Conservation (phyloP, 2,797 vertebrate species). For the Vespertilio murinus region DNA sequence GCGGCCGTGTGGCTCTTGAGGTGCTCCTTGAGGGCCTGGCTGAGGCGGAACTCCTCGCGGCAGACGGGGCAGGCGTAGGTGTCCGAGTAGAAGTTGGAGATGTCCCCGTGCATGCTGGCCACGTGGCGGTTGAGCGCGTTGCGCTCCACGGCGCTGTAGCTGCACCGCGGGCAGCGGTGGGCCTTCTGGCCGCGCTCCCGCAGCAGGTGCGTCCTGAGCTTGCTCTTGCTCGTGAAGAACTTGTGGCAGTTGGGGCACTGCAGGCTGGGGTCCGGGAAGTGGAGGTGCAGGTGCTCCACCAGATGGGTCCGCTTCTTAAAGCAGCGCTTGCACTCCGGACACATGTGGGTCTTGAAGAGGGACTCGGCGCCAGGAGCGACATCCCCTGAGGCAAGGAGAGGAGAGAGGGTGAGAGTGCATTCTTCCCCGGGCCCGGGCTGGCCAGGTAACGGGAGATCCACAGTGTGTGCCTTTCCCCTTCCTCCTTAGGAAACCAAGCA, state of each 20-base stretch:
- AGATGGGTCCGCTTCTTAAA: slow-evolving; percentile 97
- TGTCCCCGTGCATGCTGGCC: slow-evolving; percentile 89
- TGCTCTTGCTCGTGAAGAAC: slow-evolving; percentile 97
- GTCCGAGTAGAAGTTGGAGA: slow-evolving; percentile 82
- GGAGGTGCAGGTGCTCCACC: slow-evolving; percentile 93
- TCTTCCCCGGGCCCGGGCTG: neutral
- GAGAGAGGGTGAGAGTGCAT: neutral
- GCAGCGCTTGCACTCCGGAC: slow-evolving; percentile 95
- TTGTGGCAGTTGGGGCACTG: slow-evolving; percentile 95
- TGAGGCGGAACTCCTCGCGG: slow-evolving; percentile 89
- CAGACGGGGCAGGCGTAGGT: slow-evolving; percentile 93
- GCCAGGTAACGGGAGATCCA: neutral
- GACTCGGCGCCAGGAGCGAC: slow-evolving; percentile 63
- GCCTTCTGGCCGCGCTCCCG: slow-evolving; percentile 92
- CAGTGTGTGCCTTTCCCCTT: neutral
- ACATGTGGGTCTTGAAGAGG: slow-evolving; percentile 94
- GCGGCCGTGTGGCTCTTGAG: slow-evolving; percentile 91
- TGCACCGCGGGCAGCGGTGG: slow-evolving; percentile 92
- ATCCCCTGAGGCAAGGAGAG: slow-evolving; percentile 41
- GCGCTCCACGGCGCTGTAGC: slow-evolving; percentile 94
- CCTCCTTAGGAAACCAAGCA: slow-evolving; percentile 30
- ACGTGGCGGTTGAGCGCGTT: slow-evolving; percentile 94
- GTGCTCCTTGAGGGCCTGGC: slow-evolving; percentile 93
- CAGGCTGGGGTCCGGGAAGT: slow-evolving; percentile 94
- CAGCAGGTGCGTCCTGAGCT: slow-evolving; percentile 93